A percentile compares a stretch with the other conserved stretches of the same genome.
Conservation (phyloP, 2,797 vertebrate genomes). For the Protonibea diacanthus region DNA sequence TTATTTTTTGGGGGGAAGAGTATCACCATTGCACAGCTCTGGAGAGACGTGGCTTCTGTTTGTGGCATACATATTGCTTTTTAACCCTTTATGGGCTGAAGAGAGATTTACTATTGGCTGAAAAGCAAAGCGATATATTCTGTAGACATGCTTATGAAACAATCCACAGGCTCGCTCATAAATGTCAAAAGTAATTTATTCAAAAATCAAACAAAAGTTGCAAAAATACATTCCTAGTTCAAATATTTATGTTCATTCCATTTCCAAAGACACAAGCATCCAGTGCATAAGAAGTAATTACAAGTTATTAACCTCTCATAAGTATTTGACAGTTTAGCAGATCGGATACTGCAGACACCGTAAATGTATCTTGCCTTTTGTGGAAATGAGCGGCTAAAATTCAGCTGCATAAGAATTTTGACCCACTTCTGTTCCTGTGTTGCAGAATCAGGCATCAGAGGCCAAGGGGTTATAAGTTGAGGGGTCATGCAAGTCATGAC, state of each 20-base stretch:
- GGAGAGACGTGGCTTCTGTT: constrained; percentile 84
- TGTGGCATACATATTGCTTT: constrained; percentile 85
- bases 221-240: neutral
- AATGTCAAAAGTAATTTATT: constrained; percentile 10
- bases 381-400: constrained; percentile 5
- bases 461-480: constrained; percentile 59
- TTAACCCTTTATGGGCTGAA: constrained; percentile 83
- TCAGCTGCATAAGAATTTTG: constrained; percentile 2
- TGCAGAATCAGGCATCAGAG: constrained; percentile 44
- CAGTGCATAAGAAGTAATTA: neutral
- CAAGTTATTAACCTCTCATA: too few relatives aligned
- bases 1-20: constrained; percentile 91
- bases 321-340: neutral
- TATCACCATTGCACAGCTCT: constrained; percentile 90
- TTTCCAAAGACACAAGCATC: neutral
- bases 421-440: constrained; percentile 45
- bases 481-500: constrained; percentile 64
- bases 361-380: neutral
- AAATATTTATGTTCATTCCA: neutral
- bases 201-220: neutral
- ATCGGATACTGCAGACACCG: neutral
- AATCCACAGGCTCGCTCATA: neutral
- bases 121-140: constrained; percentile 23
- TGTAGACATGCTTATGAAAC: constrained; percentile 6
- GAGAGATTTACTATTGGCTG: constrained; percentile 21